Percentiles rank a stretch among this genome's conserved stretches.
These are phyloP conservation scores for Herpetotheres cachinnans DNA, from an alignment of 2,113 vertebrate genomes.

Conservation along the genomic window DNA sequence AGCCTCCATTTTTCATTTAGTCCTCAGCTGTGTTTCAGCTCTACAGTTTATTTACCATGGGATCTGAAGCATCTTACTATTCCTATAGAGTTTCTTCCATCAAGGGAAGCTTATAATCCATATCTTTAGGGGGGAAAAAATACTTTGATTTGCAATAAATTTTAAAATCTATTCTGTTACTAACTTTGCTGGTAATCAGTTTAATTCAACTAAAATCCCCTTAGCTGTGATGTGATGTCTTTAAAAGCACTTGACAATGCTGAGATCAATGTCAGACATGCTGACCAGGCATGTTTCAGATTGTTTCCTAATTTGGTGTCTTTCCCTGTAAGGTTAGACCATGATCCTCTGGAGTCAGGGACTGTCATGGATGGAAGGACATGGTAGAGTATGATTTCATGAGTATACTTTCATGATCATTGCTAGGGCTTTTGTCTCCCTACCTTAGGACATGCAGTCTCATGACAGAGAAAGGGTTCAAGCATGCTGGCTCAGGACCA, in stretches of 20 bases:
- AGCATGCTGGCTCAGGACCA: neutral
- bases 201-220: neutral
- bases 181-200: neutral
- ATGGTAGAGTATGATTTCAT: neutral
- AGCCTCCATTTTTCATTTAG: neutral
- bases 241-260: neutral
- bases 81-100: neutral
- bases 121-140: neutral
- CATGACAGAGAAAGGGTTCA: neutral
- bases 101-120: neutral
- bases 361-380: neutral
- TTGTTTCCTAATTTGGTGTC: neutral
- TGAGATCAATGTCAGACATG: neutral
- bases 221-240: neutral
- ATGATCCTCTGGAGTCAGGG: neutral
- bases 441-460: neutral
- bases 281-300: neutral
- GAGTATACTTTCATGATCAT: neutral
- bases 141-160: neutral
- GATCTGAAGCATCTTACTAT: neutral
- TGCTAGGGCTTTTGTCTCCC: neutral
- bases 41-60: neutral
- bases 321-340: neutral
- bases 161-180: neutral
- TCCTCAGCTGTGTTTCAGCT: neutral